A percentile compares a stretch with the other conserved stretches of the same genome.
These are phyloP conservation scores for Carcinoscorpius rotundicauda DNA, from an alignment of 1,140 invertebrate genomes.

Conservation along the genomic window DNA sequence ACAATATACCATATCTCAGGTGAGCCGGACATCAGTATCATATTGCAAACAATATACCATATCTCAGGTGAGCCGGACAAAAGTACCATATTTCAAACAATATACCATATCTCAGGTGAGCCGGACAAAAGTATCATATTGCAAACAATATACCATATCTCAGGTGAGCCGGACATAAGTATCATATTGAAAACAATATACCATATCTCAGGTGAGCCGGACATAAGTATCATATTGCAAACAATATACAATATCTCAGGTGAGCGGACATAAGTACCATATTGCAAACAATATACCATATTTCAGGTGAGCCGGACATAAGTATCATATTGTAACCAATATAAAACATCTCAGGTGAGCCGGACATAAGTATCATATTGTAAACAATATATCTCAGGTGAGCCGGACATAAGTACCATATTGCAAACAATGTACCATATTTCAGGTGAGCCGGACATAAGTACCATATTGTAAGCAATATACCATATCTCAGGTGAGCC, in stretches of 20 bases:
- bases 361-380: slow-evolving; percentile 58
- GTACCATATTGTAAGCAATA: slow-evolving; percentile 64
- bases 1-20: no score
- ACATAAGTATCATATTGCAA: slow-evolving; percentile 63
- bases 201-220: slow-evolving; percentile 66
- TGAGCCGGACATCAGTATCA: no score
- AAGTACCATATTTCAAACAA: slow-evolving; percentile 71
- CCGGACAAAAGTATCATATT: slow-evolving; percentile 58
- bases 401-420: slow-evolving; percentile 59
- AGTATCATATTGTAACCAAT: slow-evolving; percentile 67
- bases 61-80: slow-evolving; percentile 50
- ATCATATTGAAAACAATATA: slow-evolving; percentile 63
- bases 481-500: slow-evolving; percentile 69
- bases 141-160: slow-evolving; percentile 67
- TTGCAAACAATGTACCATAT: slow-evolving; percentile 66
- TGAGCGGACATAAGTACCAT: slow-evolving; percentile 61
- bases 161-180: slow-evolving; percentile 57
- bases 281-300: slow-evolving; percentile 67
- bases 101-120: slow-evolving; percentile 71
- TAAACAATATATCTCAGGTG: slow-evolving; percentile 61
- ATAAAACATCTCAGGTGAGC: slow-evolving; percentile 72
- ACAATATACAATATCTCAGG: slow-evolving; percentile 69
- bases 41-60: no score
- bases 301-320: slow-evolving; percentile 54
- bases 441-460: slow-evolving; percentile 58